Evolutionary conservation across 1,140 invertebrate species (phyloP), one percentile per base, ranked within the genome.

Genomic region (Micrasema longulum): DNA sequence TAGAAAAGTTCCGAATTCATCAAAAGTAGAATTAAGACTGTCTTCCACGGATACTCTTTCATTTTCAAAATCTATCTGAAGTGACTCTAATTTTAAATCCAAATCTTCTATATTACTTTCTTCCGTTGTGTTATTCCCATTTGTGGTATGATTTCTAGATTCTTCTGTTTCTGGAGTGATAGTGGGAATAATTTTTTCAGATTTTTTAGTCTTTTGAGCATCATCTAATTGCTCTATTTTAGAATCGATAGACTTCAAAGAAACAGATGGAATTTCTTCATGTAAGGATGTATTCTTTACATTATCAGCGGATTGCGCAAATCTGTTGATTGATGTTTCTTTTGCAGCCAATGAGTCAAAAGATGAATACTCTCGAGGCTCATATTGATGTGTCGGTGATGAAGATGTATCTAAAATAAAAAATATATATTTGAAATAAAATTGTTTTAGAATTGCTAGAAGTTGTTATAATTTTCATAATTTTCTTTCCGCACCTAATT

Each of bases 71-170:
- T 76, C 74, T 16, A 76, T 60, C 52, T 72, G 66, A n/a, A 72
- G 47, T 36, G 41, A 72, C 6, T 79, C 77, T 68, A 84, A 55
- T 77, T 80, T 79, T 72, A 85, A 82, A 79, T 84, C 79, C 72
- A 85, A 80, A 78, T 85, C 84, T 79, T 85, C 84, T 72, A 85
- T 74, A 71, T 79, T 78, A 55, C 76, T 77, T 52, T 83, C 81
- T 76, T 84, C 80, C 68, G 52, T 12, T 26, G 23, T 71, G 10
- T 53, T 35, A 45, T 62, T 45, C 20, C 10, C 47, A 41, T 6
- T 31, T n/a, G 16, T 18, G n/a, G 12, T 11, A 16, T 71, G 14
- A 52, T 71, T 18, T 38, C 35, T 43, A 65, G 18, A 14, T 45
- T 41, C 35, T 10, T 35, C 60, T 67, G 57, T 45, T 43, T 41